Percentiles rank a stretch among this genome's conserved stretches.
phyloP scores from a whole-genome alignment of 1,140 invertebrate species.

The Cotesia glomerata region DNA sequence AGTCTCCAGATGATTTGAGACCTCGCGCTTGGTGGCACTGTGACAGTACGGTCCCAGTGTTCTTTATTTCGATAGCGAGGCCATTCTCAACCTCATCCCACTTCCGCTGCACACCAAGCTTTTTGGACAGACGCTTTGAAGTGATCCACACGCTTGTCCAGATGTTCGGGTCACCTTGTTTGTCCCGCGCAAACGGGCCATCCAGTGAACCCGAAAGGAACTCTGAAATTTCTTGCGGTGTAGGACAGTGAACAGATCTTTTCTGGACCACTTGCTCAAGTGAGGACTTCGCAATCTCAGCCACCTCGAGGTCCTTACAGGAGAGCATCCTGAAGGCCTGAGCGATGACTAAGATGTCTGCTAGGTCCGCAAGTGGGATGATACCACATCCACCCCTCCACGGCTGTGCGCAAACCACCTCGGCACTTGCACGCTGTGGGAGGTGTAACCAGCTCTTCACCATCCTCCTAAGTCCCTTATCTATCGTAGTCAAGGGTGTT shows the following conservation, averaged over 20 bases:
- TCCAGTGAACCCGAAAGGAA: neutral
- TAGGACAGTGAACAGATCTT: neutral
- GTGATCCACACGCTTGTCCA: neutral
- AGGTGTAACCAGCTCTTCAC: slow-evolving; percentile 34
- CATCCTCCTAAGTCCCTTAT: slow-evolving; percentile 34
- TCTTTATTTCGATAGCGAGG: no score
- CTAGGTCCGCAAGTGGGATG: slow-evolving; percentile 26
- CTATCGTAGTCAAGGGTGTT: slow-evolving; percentile 25
- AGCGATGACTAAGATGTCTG: slow-evolving; percentile 16
- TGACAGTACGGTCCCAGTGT: no score
- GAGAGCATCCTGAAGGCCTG: slow-evolving; percentile 33
- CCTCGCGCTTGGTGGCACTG: neutral
- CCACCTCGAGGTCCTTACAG: slow-evolving; percentile 14
- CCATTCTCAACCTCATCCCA: neutral
- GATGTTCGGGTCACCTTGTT: neutral
- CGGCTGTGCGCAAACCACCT: slow-evolving; percentile 24
- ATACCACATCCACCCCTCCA: slow-evolving; percentile 32
- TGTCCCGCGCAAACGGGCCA: neutral
- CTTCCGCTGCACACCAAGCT: neutral
- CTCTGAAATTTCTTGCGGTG: neutral
- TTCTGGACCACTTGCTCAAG: neutral
- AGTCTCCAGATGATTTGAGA: neutral
- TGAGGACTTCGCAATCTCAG: neutral
- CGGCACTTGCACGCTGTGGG: slow-evolving; percentile 34
- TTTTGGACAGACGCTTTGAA: neutral